Base-by-base conservation (phyloP, 2,888 invertebrate species). In the Ectobius pallidus region DNA sequence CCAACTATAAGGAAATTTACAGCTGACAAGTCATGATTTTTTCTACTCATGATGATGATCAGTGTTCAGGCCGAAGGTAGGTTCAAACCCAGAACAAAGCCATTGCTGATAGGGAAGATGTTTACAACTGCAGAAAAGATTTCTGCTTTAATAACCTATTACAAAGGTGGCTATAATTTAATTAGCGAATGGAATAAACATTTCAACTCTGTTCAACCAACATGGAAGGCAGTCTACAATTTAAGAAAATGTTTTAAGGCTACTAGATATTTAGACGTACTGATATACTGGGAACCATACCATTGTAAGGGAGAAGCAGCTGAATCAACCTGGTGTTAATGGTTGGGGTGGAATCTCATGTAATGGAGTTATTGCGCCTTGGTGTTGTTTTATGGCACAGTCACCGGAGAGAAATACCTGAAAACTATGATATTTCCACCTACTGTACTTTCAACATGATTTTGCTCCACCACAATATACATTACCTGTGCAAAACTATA, bases 221-320 rank as follows among this genome's bases (percentile, higher is more conserved):
- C 39, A 39, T 14, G 39, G 39, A 39, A 9, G 39, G 39, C 14
- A 14, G 39, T 39, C 39, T 39, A 9, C 39, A 49, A 49, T 49
- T 49, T 49, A 49, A 9, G 49, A n/a, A 49, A 49, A 49, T 49
- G n/a, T 49, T 49, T 49, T 49, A 6, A 49, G n/a, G 49, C 7
- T 9, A 49, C 7, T n/a, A n/a, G n/a, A 49, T 49, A 18, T 6
- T 49, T 49, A n/a, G 4, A 49, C 49, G n/a, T 49, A 49, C 18
- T 49, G 49, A 4, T 49, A 49, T 49, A 49, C 49, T n/a, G n/a
- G n/a, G 11, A 49, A 49, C n/a, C 49, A 49, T 49, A 7, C 7
- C 14, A 49, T 49, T 49, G 49, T 49, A 6, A 4, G 7, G 7
- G 49, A 49, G n/a, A 49, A n/a, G n/a, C 49, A 49, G n/a, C 49